Evolutionary conservation across 2,113 vertebrate genomes (phyloP).

Genomic region (Pomatostomus ruficeps): DNA sequence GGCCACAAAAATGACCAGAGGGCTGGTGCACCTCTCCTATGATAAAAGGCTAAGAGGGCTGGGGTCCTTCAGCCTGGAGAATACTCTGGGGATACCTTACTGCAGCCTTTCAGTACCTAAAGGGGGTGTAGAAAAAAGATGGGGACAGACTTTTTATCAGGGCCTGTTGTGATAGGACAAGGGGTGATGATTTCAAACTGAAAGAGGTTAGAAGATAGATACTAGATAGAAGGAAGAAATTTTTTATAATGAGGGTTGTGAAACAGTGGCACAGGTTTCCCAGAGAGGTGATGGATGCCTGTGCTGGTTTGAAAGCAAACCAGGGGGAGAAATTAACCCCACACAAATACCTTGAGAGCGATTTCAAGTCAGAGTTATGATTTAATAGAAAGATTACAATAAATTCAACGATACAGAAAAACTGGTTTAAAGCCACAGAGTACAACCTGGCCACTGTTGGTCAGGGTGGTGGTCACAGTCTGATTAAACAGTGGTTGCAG

Average conservation of each 20-base stretch:
- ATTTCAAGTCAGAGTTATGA: no score
- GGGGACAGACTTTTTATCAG: not conserved
- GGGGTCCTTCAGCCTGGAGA: not conserved
- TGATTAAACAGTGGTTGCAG: no score
- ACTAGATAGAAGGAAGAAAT: no score
- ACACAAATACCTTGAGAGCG: no score
- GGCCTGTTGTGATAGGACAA: not conserved
- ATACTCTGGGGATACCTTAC: not conserved
- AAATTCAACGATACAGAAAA: no score
- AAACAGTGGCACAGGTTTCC: not conserved
- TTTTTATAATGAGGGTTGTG: not conserved
- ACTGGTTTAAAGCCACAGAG: no score
- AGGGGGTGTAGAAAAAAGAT: not conserved
- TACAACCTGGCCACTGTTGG: no score
- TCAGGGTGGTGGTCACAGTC: no score
- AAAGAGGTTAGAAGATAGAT: not conserved
- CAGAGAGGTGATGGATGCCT: not conserved
- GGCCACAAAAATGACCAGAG: fast-evolving
- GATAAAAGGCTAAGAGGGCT: not conserved
- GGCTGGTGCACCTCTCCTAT: not conserved
- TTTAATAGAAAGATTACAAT: no score
- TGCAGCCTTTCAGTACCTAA: not conserved
- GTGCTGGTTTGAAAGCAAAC: no score
- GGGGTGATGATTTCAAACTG: not conserved
- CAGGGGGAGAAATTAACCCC: no score